phyloP scores from a whole-genome alignment of 2,888 invertebrate genomes.

The Eubasilissa splendida region DNA sequence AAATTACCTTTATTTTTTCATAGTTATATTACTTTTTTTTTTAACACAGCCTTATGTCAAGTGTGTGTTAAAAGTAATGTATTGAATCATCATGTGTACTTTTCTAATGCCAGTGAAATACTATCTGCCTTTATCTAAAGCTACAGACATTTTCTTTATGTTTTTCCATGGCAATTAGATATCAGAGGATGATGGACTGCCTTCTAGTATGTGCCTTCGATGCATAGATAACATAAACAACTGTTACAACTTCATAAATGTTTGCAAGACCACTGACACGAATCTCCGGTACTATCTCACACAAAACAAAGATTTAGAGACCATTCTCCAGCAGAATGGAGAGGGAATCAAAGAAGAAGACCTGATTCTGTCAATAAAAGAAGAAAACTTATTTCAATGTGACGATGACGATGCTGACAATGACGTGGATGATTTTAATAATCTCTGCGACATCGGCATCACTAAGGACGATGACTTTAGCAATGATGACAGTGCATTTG shows the following conservation, averaged over 20 bases:
- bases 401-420: slow-evolving; percentile 6
- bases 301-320: slow-evolving; percentile 25
- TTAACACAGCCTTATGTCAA: no score
- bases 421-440: not conserved
- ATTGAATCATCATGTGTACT: no score
- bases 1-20: no score
- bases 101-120: no score
- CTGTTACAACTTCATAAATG: slow-evolving; percentile 69
- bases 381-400: slow-evolving; percentile 25
- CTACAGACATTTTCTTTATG: no score
- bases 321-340: slow-evolving; percentile 11
- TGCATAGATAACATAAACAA: slow-evolving; percentile 70
- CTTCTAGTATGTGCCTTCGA: slow-evolving; percentile 70
- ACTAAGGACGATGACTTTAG: not conserved
- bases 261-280: slow-evolving; percentile 46
- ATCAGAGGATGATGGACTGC: slow-evolving; percentile 66
- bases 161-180: slow-evolving; percentile 57
- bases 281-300: slow-evolving; percentile 36
- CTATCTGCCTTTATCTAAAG: no score
- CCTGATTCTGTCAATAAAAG: slow-evolving; percentile 15
- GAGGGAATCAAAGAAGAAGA: slow-evolving; percentile 23
- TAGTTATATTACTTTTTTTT: no score
- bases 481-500: not conserved
- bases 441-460: not conserved
- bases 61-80: no score